A percentile compares a stretch with the other conserved stretches of the same genome.
Evolutionary conservation across 1,140 invertebrate species (phyloP).

Genomic region (Drosophila oshimai): DNA sequence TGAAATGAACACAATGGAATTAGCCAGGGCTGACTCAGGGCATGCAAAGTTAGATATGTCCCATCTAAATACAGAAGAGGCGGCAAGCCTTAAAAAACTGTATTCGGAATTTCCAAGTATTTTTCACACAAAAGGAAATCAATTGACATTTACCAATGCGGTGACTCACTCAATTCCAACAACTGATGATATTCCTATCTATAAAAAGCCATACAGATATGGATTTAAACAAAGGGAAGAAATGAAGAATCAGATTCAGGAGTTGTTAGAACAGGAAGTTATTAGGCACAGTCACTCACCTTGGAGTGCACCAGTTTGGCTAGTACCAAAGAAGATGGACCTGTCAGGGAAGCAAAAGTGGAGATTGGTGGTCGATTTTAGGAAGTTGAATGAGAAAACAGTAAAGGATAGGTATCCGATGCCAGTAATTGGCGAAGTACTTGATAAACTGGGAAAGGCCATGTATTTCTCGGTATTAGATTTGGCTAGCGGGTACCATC

Average conservation of each 20-base stretch:
- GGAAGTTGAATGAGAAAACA: neutral
- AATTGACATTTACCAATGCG: conserved; percentile 37
- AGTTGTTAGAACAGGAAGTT: conserved; percentile 42
- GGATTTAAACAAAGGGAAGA: conserved; percentile 70
- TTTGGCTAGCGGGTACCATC: conserved; percentile 83
- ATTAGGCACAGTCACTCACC: conserved; percentile 18
- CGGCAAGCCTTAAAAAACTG: conserved; percentile 8
- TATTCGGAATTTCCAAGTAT: conserved; percentile 14
- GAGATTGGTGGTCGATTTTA: conserved; percentile 57
- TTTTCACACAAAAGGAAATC: conserved; percentile 39
- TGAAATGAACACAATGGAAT: neutral
- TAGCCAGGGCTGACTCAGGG: neutral
- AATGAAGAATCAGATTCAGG: conserved; percentile 62
- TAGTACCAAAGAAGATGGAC: conserved; percentile 56
- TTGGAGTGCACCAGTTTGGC: conserved; percentile 29
- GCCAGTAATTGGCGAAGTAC: conserved; percentile 82
- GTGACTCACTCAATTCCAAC: conserved; percentile 50
- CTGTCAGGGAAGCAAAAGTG: conserved; percentile 41
- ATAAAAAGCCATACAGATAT: conserved; percentile 67
- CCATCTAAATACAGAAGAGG: conserved; percentile 29
- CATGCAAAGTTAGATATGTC: neutral
- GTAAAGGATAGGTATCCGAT: conserved; percentile 84
- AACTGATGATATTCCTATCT: conserved; percentile 49
- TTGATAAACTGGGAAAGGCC: conserved; percentile 80
- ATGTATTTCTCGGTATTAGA: conserved; percentile 83